phyloP scores from a whole-genome alignment of 2,888 invertebrate species.

The Deilephila porcellus region DNA sequence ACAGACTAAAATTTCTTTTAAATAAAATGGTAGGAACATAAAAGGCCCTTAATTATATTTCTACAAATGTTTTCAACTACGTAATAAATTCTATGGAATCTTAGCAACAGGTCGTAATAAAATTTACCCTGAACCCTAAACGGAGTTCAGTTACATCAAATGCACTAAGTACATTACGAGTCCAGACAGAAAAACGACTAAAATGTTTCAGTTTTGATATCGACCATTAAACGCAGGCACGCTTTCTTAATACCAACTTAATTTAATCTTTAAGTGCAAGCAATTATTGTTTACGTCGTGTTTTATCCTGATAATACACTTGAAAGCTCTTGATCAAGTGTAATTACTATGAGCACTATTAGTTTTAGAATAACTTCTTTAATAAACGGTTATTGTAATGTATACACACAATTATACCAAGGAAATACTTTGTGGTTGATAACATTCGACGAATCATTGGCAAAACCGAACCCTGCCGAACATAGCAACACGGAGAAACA shows the following conservation, averaged over 20 bases:
- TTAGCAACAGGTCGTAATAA: slow-evolving; percentile 11
- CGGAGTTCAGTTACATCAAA: background rate
- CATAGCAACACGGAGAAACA: slow-evolving; percentile 30
- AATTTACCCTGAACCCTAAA: slow-evolving; percentile 4
- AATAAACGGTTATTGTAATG: background rate
- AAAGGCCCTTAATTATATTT: too few relatives aligned
- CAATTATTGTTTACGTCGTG: background rate
- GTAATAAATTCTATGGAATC: background rate
- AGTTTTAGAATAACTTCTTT: too few relatives aligned
- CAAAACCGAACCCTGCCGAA: background rate
- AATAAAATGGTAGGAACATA: too few relatives aligned
- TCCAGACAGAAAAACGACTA: slow-evolving; percentile 1
- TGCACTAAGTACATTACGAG: background rate
- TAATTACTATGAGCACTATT: too few relatives aligned
- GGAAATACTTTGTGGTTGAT: background rate
- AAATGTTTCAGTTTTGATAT: background rate
- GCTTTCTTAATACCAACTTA: background rate
- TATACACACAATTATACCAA: background rate
- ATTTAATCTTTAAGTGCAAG: background rate
- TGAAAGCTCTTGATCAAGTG: too few relatives aligned
- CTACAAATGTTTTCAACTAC: background rate
- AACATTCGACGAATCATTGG: background rate
- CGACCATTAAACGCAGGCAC: background rate
- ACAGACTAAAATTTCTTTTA: too few relatives aligned
- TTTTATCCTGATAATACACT: background rate